Evolutionary conservation across 2,888 invertebrate species (phyloP).

Genomic region (Drosophila subsilvestris): DNA sequence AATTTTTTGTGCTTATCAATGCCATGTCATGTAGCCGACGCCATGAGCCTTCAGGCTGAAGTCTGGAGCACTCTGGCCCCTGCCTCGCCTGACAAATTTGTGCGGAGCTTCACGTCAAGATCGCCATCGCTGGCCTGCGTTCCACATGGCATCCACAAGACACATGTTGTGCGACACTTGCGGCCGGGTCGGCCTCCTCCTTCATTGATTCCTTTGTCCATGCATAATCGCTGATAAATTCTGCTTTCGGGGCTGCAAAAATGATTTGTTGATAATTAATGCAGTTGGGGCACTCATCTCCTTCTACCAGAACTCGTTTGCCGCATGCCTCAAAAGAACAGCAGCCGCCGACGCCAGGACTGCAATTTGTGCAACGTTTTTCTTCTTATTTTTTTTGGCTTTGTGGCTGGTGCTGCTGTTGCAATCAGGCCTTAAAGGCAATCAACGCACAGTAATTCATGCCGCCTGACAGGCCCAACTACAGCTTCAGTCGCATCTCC

Average conservation of each 20-base stretch:
- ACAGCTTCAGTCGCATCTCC: constrained; percentile 7
- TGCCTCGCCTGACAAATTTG: constrained; percentile 63
- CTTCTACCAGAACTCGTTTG: constrained; percentile 59
- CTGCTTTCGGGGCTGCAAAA: constrained; percentile 73
- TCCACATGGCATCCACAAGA: constrained; percentile 48
- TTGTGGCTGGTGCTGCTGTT: constrained; percentile 26
- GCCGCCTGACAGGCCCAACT: constrained; percentile 62
- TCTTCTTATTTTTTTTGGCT: constrained; percentile 16
- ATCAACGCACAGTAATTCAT: constrained; percentile 80
- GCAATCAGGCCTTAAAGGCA: constrained; percentile 77
- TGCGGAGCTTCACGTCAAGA: constrained; percentile 62
- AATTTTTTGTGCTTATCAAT: constrained; percentile 58
- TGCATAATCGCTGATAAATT: constrained; percentile 80
- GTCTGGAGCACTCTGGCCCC: constrained; percentile 2
- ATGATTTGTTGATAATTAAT: constrained; percentile 80
- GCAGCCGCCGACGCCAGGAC: constrained; percentile 35
- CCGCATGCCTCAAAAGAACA: constrained; percentile 58
- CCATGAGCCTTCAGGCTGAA: constrained; percentile 10
- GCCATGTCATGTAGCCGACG: constrained; percentile 70
- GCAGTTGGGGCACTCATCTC: constrained; percentile 47
- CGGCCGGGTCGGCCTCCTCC: neutral
- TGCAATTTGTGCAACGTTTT: constrained; percentile 64
- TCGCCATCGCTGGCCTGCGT: constrained; percentile 26
- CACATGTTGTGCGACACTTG: constrained; percentile 76
- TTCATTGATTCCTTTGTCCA: constrained; percentile 36